Evolutionary conservation across 2,113 vertebrate species (phyloP), one percentile per base, ranked within the genome.

Genomic region (Ameiurus melas): DNA sequence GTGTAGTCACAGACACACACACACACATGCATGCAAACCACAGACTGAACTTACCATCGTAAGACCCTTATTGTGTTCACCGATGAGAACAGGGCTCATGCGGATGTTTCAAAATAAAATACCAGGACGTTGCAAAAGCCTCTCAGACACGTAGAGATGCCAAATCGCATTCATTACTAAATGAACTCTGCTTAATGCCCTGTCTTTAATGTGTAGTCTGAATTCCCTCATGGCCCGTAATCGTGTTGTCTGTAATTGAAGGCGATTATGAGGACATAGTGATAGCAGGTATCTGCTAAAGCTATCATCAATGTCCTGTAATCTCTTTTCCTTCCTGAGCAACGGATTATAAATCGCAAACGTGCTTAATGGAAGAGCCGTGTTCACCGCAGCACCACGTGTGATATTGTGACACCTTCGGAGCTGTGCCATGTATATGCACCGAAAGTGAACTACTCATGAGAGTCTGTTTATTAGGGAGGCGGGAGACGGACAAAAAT

Each of bases 261-360:
- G 84, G 17, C 2, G 84, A 73, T 85, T 55, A 55, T 55, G 84
- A 55, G 68, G 73, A 36, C 6, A 33, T 57, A 27, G 20, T 3
- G 1, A 85, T 25, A 13, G 13, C 47, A 39, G 68, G n/a, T 73
- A 85, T 27, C n/a, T 73, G 30, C 33, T 47, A 14, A 39, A 58
- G 55, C 57, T 20, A 25, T 60, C 80, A 60, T 60, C 55, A 7
- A 33, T 60, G 30, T 25, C 55, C 33, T 60, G 80, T 82, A 82
- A 82, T 82, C 80, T 60, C 55, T 22, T 82, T 60, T 82, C 33
- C 80, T 36, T 36, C 25, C 57, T 39, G 80, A 57, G 78, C 33
- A 81, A 81, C 19, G 55, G 78, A 81, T 81, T 57, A 81, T 14
- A 81, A 81, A 36, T 81, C 78, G 36, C 17, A 58, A 58, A 60